Conservation (phyloP, 2,113 vertebrate genomes). For the Etheostoma cragini region DNA sequence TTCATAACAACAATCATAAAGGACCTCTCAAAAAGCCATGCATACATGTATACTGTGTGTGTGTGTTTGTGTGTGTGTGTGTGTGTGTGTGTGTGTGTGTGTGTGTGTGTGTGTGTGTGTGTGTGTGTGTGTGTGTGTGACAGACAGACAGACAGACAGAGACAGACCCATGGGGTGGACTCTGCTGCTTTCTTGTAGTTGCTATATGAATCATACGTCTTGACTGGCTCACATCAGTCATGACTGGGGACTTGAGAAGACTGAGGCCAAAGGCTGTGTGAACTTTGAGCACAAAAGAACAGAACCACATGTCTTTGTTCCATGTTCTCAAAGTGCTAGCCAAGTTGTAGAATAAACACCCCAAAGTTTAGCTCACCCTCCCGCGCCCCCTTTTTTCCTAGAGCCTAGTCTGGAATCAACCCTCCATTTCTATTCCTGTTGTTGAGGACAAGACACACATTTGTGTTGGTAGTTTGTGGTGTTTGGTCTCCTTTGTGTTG, state of each 20-base stretch:
- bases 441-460: slow-evolving; percentile 57
- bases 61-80: slow-evolving; percentile 23
- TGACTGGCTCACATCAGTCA: slow-evolving; percentile 66
- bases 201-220: slow-evolving; percentile 65
- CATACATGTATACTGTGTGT: slow-evolving; percentile 40
- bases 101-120: not conserved
- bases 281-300: slow-evolving; percentile 64
- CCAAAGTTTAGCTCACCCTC: slow-evolving; percentile 52
- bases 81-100: no score
- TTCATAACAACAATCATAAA: slow-evolving; percentile 56
- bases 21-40: slow-evolving; percentile 53
- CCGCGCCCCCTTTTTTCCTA: not conserved
- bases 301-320: slow-evolving; percentile 64
- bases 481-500: slow-evolving; percentile 63
- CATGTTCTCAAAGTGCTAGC: slow-evolving; percentile 55
- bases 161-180: slow-evolving; percentile 47
- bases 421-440: slow-evolving; percentile 36
- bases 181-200: slow-evolving; percentile 46
- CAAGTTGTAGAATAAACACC: slow-evolving; percentile 76
- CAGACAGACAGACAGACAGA: slow-evolving; percentile 37
- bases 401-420: slow-evolving; percentile 42
- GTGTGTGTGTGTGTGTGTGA: not conserved
- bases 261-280: slow-evolving; percentile 68
- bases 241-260: slow-evolving; percentile 55
- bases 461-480: slow-evolving; percentile 52